Conservation (phyloP, 2,797 vertebrate species). For the Alcedo quadribrachys region DNA sequence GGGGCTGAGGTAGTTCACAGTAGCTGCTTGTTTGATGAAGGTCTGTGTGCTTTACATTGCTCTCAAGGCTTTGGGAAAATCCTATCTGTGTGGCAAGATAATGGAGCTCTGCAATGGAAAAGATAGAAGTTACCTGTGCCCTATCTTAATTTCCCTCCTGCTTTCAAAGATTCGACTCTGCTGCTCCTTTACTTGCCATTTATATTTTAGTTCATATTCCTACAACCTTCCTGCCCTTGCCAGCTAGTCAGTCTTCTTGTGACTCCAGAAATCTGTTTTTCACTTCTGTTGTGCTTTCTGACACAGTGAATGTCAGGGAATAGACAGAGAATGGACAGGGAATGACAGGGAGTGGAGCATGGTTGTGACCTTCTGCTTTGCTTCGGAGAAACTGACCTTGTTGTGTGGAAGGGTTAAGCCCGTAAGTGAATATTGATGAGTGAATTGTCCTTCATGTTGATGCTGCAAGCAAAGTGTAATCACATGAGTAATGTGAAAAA, state of each 20-base stretch:
- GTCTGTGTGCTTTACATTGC: neutral
- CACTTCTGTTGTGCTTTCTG: neutral
- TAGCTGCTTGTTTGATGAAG: neutral
- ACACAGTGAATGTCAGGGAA: neutral
- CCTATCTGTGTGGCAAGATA: neutral
- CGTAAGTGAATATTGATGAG: too few species aligned
- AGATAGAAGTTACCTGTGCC: neutral
- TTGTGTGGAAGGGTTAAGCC: too few species aligned
- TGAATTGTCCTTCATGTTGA: too few species aligned
- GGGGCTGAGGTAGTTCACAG: neutral
- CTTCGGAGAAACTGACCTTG: too few species aligned
- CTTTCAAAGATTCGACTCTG: neutral
- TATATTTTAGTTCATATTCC: neutral
- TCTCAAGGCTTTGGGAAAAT: constrained; percentile 46
- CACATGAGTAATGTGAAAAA: too few species aligned
- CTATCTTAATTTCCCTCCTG: neutral
- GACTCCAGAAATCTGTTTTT: neutral
- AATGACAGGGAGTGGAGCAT: too few species aligned
- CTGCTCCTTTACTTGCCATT: neutral
- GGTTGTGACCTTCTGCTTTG: too few species aligned
- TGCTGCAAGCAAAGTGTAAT: too few species aligned
- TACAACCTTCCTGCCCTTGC: accelerated
- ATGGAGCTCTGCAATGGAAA: neutral
- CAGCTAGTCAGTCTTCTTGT: neutral
- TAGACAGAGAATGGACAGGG: too few species aligned